phyloP scores from a whole-genome alignment of 2,888 invertebrate species.

The Eupithecia subumbrata region DNA sequence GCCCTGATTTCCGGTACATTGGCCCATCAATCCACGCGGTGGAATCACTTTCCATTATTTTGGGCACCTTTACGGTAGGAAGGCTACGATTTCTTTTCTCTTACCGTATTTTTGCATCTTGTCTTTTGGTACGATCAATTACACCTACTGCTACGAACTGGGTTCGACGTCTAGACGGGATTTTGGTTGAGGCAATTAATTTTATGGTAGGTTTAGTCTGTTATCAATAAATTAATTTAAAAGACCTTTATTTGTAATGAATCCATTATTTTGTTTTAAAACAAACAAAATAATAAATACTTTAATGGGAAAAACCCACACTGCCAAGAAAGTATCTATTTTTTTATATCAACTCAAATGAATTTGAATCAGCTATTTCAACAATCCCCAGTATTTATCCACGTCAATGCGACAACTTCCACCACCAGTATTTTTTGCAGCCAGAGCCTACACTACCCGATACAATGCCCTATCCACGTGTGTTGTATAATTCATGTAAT shows the following conservation, averaged over 20 bases:
- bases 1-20: slow-evolving; percentile 37
- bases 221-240: no score
- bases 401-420: background rate
- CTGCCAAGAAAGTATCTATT: no score
- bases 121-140: background rate
- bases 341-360: background rate
- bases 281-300: no score
- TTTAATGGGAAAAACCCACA: no score
- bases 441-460: background rate
- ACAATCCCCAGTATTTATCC: background rate
- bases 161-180: no score
- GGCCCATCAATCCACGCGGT: slow-evolving; percentile 35
- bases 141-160: no score
- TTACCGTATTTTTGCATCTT: background rate
- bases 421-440: background rate
- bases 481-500: slow-evolving; percentile 40
- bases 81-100: background rate
- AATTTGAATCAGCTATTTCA: background rate
- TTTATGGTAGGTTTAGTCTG: no score
- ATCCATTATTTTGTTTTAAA: no score
- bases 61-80: slow-evolving; percentile 19
- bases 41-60: slow-evolving; percentile 38
- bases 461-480: slow-evolving; percentile 13
- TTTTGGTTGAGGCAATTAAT: no score
- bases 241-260: no score